These are phyloP conservation scores for Barbus barbus DNA, from an alignment of 2,113 vertebrate genomes.

Conservation along the genomic window DNA sequence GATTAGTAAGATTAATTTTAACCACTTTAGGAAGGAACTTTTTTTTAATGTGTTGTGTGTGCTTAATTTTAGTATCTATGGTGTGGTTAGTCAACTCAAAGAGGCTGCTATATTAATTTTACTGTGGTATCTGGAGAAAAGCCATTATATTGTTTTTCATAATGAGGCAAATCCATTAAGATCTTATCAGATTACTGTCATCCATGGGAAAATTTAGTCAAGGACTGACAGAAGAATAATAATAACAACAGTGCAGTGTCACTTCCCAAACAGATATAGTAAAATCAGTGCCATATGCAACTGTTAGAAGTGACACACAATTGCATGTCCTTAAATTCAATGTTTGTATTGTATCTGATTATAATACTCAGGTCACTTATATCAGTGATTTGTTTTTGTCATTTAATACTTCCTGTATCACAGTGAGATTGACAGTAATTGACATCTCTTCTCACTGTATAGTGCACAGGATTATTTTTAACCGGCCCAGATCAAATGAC, in stretches of 20 bases:
- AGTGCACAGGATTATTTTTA: background rate
- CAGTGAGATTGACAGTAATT: background rate
- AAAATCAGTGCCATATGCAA: background rate
- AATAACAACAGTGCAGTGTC: background rate
- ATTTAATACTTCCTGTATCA: background rate
- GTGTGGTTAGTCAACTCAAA: background rate
- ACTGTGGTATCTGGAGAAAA: background rate
- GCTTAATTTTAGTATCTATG: background rate
- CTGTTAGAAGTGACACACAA: too few species aligned
- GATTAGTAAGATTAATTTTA: background rate
- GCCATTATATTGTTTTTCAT: background rate
- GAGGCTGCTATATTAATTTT: background rate
- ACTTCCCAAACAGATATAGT: background rate
- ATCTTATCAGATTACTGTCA: background rate
- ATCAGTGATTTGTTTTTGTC: background rate
- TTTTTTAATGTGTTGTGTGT: background rate
- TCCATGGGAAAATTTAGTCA: background rate
- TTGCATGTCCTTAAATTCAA: background rate
- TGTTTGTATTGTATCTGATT: background rate
- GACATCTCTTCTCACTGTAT: background rate
- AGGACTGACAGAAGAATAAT: background rate
- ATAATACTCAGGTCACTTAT: background rate
- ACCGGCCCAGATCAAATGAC: background rate
- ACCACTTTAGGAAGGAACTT: background rate
- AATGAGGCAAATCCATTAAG: slow-evolving; percentile 1